Conservation (phyloP, 1,140 invertebrate genomes). For the Sycophila sp. region DNA sequence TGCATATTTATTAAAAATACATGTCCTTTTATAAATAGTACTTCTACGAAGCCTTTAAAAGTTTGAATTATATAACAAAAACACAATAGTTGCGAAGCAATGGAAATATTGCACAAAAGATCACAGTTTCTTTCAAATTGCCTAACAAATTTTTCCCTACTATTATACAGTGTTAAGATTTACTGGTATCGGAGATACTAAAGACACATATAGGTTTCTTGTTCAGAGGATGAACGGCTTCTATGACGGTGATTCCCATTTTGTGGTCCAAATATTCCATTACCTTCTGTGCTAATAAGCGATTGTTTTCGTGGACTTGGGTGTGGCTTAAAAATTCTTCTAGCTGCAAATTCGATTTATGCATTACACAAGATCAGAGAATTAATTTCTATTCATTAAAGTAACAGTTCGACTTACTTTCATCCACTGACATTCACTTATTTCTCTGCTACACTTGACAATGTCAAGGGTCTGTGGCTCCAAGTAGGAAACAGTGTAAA, state of each 20-base stretch:
- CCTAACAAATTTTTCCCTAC: not conserved
- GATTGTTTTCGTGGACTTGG: conserved; percentile 79
- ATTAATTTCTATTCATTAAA: no score
- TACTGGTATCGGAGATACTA: conserved; percentile 36
- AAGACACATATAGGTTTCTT: conserved; percentile 55
- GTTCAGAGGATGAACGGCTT: conserved; percentile 53
- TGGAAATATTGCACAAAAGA: no score
- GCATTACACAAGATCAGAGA: not conserved
- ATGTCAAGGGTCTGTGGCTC: conserved; percentile 75
- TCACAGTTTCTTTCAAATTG: no score
- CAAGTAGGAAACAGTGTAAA: conserved; percentile 82
- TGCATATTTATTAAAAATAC: no score
- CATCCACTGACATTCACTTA: conserved; percentile 85
- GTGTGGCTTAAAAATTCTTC: conserved; percentile 78
- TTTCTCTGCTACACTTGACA: conserved; percentile 77
- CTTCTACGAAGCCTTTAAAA: no score
- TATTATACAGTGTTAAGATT: not conserved
- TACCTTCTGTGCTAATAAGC: conserved; percentile 73
- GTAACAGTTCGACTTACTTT: conserved; percentile 58
- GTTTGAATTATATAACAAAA: not conserved
- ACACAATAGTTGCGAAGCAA: no score
- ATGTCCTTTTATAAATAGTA: no score
- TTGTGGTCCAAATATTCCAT: conserved; percentile 72
- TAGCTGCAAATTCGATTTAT: conserved; percentile 65
- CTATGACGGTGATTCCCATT: conserved; percentile 63